These are phyloP conservation scores for Trachelipus rathkii DNA, from an alignment of 1,140 invertebrate species.

Conservation along the genomic window DNA sequence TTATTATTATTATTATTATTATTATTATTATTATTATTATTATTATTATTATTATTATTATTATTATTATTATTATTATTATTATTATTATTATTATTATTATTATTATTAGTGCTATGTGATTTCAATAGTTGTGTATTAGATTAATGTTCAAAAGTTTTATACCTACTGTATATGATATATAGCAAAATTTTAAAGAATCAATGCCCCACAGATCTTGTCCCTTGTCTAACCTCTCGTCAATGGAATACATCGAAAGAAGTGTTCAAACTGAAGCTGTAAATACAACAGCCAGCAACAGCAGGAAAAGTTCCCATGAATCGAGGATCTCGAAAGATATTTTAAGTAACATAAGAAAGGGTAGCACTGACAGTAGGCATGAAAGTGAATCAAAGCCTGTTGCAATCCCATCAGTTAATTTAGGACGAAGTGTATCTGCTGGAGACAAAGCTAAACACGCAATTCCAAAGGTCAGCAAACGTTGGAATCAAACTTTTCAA, in stretches of 20 bases:
- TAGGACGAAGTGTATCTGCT: background rate
- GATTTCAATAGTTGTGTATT: no score
- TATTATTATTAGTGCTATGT: no score
- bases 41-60: no score
- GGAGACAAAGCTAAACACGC: background rate
- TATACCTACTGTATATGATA: no score
- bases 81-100: no score
- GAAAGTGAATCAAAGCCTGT: background rate
- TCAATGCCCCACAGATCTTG: background rate
- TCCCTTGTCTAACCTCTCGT: background rate
- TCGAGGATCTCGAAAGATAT: background rate
- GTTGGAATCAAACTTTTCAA: slow-evolving; percentile 5
- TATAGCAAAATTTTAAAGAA: no score
- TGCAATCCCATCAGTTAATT: slow-evolving; percentile 3
- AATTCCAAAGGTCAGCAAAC: slow-evolving; percentile 17
- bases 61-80: no score
- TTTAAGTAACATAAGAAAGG: background rate
- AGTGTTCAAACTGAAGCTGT: background rate
- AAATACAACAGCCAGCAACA: background rate
- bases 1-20: no score
- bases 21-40: no score
- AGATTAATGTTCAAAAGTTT: no score
- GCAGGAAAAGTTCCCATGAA: background rate
- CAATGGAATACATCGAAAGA: slow-evolving; percentile 5
- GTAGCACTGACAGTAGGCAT: background rate